Conservation (phyloP, 2,888 invertebrate genomes). For the Hemaris fuciformis region DNA sequence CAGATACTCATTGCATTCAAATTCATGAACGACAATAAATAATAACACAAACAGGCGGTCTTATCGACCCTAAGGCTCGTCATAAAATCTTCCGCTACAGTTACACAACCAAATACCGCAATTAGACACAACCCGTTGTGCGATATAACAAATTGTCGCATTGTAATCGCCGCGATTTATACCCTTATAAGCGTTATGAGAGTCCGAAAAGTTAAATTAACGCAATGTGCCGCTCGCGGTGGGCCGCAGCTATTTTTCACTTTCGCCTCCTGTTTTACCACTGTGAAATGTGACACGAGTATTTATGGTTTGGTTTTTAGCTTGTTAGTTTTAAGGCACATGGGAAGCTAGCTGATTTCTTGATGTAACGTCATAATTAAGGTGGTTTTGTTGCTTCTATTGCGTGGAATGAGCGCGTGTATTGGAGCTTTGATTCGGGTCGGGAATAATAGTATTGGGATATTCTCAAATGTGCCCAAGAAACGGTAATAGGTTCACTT, state of each 20-base stretch:
- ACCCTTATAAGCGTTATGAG: constrained; percentile 19
- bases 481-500: no score
- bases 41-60: no score
- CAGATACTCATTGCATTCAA: no score
- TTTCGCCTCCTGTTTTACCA: constrained; percentile 1
- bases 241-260: constrained; percentile 18
- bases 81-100: not conserved
- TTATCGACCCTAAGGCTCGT: no score
- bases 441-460: no score
- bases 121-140: constrained; percentile 6
- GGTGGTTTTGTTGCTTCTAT: not conserved
- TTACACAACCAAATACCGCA: constrained; percentile 15
- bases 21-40: no score
- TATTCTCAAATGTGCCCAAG: no score
- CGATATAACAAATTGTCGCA: constrained; percentile 17
- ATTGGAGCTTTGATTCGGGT: no score
- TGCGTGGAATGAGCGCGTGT: no score
- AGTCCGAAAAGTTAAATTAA: constrained; percentile 41
- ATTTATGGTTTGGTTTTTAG: not conserved
- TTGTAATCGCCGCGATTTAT: constrained; percentile 20
- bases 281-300: not conserved
- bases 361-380: no score
- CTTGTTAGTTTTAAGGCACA: not conserved
- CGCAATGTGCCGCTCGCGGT: constrained; percentile 31
- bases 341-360: no score